Evolutionary conservation across 2,113 vertebrate species (phyloP), one percentile per base, ranked within the genome.

Genomic region (Thryonomys swinderianus): DNA sequence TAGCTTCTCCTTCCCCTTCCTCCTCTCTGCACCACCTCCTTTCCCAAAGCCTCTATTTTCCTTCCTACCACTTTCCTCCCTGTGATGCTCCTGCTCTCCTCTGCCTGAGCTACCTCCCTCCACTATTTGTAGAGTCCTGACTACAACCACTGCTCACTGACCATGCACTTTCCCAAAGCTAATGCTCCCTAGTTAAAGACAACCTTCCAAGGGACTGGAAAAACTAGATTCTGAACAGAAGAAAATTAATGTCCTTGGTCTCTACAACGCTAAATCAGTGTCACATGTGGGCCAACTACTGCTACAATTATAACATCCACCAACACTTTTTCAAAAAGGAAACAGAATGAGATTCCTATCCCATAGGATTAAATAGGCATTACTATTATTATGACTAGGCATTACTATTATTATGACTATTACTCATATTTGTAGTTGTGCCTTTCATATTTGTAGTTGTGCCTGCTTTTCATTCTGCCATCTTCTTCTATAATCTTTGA

Each of bases 181-280:
- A 17, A 10, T 69, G 32, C 7, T 91, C n/a, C 21, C 2, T 32
- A 11, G 27, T 83, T 51, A 95, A 86, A 76, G 34, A n/a, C 32
- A 87, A 93, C 91, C 76, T 48, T 79, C 3, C 55, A 93, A 91
- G 30, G 21, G 32, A 82, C 76, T 66, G 67, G 30, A 82, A 92
- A 95, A 76, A 57, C 7, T 53, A 93, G 20, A 90, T 25, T 45
- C 34, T 57, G 1, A 4, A 62, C 32, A 23, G 20, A 34, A 17
- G 78, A 90, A 88, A 32, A 81, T 48, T 81, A 85, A 86, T 14
- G 57, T 48, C 51, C 51, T 18, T 55, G 90, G 4, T 79, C 42
- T 61, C 74, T 78, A 23, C 69, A 34, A 86, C 57, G n/a, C 57
- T 48, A 62, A 73, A 83, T 79, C 25, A 42, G 1, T 73, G 30